These are phyloP conservation scores for Engraulis encrasicolus DNA, from an alignment of 2,113 vertebrate species.

Conservation along the genomic window DNA sequence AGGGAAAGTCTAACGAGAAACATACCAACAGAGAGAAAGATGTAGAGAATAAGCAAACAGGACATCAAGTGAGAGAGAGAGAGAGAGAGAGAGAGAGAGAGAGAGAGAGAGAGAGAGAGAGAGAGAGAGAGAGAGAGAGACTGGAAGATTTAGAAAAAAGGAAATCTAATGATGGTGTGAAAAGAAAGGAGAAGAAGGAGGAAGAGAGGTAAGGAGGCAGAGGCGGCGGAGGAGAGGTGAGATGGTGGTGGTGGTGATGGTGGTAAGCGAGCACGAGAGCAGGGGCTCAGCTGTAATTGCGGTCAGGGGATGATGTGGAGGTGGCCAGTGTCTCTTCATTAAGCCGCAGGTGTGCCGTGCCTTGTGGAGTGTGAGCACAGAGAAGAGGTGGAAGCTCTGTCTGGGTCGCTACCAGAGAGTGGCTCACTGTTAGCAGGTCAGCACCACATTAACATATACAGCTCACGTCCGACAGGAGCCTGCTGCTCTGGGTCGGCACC, in stretches of 20 bases:
- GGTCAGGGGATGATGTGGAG: constrained; percentile 26
- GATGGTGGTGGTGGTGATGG: too few relatives aligned
- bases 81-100: neutral
- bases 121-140: neutral
- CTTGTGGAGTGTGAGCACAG: constrained; percentile 19
- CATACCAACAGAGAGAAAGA: neutral
- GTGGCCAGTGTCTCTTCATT: constrained; percentile 37
- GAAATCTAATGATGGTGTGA: neutral
- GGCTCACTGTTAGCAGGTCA: constrained; percentile 8
- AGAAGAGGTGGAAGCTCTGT: constrained; percentile 18
- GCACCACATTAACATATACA: constrained; percentile 37
- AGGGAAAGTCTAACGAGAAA: neutral
- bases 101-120: neutral
- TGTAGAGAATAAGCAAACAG: neutral
- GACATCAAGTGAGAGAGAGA: neutral
- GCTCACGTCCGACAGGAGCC: constrained; percentile 9
- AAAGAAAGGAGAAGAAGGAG: neutral
- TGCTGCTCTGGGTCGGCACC: neutral
- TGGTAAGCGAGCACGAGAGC: too few relatives aligned
- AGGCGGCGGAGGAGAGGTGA: constrained; percentile 20
- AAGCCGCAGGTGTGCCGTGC: constrained; percentile 26
- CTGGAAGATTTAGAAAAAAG: neutral
- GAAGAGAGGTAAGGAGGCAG: too few relatives aligned
- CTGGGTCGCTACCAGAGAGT: neutral
- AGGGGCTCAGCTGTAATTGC: constrained; percentile 31